Evolutionary conservation across 2,888 invertebrate species (phyloP).

Genomic region (Labia minor): DNA sequence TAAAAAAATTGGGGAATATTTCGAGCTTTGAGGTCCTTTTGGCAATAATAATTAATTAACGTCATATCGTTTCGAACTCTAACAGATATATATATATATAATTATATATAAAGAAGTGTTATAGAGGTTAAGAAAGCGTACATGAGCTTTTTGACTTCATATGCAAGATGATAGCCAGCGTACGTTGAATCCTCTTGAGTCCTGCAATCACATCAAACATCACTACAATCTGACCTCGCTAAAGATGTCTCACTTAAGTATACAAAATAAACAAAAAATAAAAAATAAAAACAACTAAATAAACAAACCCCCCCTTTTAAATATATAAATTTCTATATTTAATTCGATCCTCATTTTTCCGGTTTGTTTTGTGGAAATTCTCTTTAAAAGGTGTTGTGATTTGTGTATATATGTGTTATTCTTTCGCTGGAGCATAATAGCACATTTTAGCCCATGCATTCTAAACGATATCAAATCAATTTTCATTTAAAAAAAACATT

Average conservation of each 20-base stretch:
- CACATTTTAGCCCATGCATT: no score
- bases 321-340: no score
- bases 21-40: slow-evolving; percentile 13
- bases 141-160: slow-evolving; percentile 99
- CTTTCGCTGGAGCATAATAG: no score
- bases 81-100: slow-evolving; percentile 15
- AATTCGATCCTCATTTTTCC: no score
- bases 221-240: slow-evolving; percentile 19
- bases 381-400: no score
- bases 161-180: slow-evolving; percentile 98
- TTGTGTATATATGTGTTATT: no score
- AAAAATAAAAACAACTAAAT: no score
- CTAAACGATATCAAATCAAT: no score
- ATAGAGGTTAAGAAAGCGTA: slow-evolving; percentile 52
- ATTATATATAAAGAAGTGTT: slow-evolving; percentile 22
- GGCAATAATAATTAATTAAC: slow-evolving; percentile 4
- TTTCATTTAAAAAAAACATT: no score
- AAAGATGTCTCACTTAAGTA: background rate
- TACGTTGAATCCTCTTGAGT: slow-evolving; percentile 80
- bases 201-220: slow-evolving; percentile 61
- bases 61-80: slow-evolving; percentile 8
- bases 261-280: no score
- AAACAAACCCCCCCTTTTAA: no score
- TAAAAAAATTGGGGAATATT: slow-evolving; percentile 15
- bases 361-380: no score